Percentiles rank a stretch among this genome's conserved stretches.
These are phyloP conservation scores for Manis pentadactyla DNA, from an alignment of 2,797 vertebrate species.

Conservation along the genomic window DNA sequence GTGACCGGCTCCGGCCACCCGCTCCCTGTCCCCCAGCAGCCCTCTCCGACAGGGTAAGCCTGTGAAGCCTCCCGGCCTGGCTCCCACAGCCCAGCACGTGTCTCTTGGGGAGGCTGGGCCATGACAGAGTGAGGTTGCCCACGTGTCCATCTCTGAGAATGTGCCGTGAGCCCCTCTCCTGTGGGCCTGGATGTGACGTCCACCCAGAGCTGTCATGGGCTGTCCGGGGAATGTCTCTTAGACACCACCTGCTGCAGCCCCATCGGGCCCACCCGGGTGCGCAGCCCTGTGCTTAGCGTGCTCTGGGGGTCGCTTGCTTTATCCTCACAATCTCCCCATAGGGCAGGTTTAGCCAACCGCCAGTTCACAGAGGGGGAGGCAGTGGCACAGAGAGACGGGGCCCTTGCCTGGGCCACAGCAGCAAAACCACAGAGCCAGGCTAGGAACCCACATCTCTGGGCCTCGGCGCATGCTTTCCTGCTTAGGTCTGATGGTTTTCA, in stretches of 20 bases:
- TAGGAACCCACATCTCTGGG: rapidly evolving
- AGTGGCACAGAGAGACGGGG: neutral
- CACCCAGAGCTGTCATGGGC: neutral
- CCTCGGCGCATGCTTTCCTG: rapidly evolving
- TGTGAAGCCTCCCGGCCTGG: rapidly evolving
- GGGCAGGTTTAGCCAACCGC: no score
- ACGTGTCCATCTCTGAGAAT: neutral
- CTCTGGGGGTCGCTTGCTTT: rapidly evolving
- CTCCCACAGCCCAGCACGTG: rapidly evolving
- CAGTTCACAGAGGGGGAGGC: no score
- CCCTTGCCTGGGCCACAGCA: neutral
- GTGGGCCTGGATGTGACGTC: rapidly evolving
- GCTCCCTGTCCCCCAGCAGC: no score
- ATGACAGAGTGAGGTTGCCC: neutral
- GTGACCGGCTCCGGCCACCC: neutral
- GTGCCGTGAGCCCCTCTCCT: neutral
- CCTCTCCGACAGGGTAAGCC: no score
- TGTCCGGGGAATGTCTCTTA: no score
- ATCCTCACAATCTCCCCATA: neutral
- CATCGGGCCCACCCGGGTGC: rapidly evolving
- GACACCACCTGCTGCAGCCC: rapidly evolving
- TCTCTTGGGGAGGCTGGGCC: neutral
- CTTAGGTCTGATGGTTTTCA: neutral
- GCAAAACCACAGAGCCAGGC: neutral
- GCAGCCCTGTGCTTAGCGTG: rapidly evolving